Evolutionary conservation across 2,888 invertebrate species (phyloP), one percentile per base, ranked within the genome.

Genomic region (Lasius platythorax): DNA sequence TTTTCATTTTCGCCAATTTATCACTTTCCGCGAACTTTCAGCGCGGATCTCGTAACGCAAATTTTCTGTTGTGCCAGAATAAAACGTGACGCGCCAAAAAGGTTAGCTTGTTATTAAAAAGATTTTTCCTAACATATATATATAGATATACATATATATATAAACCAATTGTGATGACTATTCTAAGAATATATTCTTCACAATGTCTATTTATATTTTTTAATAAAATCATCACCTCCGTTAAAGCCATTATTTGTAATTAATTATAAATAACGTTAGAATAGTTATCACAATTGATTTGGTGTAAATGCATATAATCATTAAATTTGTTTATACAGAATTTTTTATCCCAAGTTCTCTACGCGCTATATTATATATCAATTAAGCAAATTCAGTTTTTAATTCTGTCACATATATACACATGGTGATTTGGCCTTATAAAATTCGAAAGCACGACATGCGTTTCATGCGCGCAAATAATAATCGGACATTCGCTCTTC

Each of bases 1-100:
- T 92, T 92, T 92, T 92, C 86, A 88, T 84, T 87, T 87, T 87
- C 87, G 82, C 86, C 87, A 90, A 93, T 93, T 92, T 91, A 92
- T 92, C 89, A 90, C 88, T 91, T 89, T 89, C 82, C 89, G 85
- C 86, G 88, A 91, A 90, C 56, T 84, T 89, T 85, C 91, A 89
- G 86, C 53, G 85, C 85, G 87, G 85, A 91, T 91, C 86, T 86
- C 84, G 84, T 87, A 88, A 88, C 87, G 87, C 82, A 84, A 87
- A 87, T 89, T 78, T 78, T 68, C 58, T 37, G 37, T 37, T 23
- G 61, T 53, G 76, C 68, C 28, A n/a, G 53, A 37, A 63, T 37
- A n/a, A 58, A 67, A 66, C 11, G 3, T 28, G 30, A 0, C 37
- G 53, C n/a, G 28, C 12, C 61, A 0, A 61, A 40, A 61, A 23